phyloP scores from a whole-genome alignment of 2,113 vertebrate genomes.

The Chascanopsetta lugubris region DNA sequence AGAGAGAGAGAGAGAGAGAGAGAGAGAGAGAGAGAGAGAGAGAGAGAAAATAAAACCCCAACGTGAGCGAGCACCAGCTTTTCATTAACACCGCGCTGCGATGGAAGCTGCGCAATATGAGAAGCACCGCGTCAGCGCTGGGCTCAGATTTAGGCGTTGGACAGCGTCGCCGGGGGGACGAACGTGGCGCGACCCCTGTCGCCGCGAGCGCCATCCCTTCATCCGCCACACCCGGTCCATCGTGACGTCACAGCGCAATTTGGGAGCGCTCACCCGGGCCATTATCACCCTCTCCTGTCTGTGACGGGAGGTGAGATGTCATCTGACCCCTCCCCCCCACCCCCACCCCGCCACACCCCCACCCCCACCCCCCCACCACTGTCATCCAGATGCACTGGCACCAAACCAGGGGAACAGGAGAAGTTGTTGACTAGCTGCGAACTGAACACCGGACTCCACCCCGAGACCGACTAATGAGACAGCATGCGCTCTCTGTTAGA shows the following conservation, averaged over 20 bases:
- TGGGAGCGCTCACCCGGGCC: slow-evolving; percentile 8
- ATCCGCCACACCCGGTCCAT: not conserved
- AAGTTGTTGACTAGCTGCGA: slow-evolving; percentile 58
- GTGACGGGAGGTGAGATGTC: slow-evolving; percentile 55
- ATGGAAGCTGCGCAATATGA: slow-evolving; percentile 42
- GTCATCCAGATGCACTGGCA: slow-evolving; percentile 54
- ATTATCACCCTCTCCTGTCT: slow-evolving; percentile 43
- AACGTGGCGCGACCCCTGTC: no score
- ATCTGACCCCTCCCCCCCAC: slow-evolving; percentile 62
- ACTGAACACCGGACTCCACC: slow-evolving; percentile 63
- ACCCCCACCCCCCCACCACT: no score
- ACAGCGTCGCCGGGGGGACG: no score
- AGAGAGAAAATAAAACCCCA: no score
- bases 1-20: no score
- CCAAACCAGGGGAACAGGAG: slow-evolving; percentile 57
- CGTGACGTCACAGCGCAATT: slow-evolving; percentile 11
- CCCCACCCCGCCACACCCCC: no score
- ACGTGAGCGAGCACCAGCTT: slow-evolving; percentile 22
- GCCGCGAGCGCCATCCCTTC: no score
- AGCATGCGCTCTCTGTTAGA: slow-evolving; percentile 34
- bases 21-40: no score
- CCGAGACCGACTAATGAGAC: slow-evolving; percentile 53
- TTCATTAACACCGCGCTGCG: slow-evolving; percentile 33
- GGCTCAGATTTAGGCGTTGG: slow-evolving; percentile 29
- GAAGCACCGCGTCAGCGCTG: slow-evolving; percentile 42